Evolutionary conservation across 2,888 invertebrate genomes (phyloP).

Genomic region (Drosophila antonietae): DNA sequence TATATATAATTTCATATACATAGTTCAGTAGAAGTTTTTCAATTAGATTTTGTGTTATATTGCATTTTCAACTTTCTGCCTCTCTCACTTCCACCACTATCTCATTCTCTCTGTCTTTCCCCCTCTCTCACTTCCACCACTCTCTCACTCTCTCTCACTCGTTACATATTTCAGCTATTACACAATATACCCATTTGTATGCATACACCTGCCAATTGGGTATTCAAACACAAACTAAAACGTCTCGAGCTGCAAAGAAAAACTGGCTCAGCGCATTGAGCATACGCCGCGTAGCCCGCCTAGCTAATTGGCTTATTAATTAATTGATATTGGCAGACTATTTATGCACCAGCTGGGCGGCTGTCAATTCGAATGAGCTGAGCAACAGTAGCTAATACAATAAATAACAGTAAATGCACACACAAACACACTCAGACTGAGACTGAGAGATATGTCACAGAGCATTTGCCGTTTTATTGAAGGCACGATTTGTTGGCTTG

Average conservation of each 20-base stretch:
- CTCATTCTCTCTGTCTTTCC: neutral
- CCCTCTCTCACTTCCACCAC: too few relatives aligned
- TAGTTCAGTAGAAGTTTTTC: too few relatives aligned
- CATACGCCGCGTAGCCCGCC: constrained; percentile 58
- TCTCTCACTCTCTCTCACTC: neutral
- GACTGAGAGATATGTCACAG: constrained; percentile 12
- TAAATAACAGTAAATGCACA: constrained; percentile 38
- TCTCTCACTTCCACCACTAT: neutral
- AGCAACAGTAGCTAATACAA: constrained; percentile 24
- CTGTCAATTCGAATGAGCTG: constrained; percentile 53
- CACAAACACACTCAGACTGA: neutral
- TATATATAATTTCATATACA: too few relatives aligned
- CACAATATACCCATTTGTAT: neutral
- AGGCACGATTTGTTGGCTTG: constrained; percentile 45
- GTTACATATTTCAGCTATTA: neutral
- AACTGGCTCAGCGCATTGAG: constrained; percentile 38
- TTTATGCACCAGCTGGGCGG: constrained; percentile 35
- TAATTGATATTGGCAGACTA: constrained; percentile 61
- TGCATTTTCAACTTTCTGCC: too few relatives aligned
- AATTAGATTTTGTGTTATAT: too few relatives aligned
- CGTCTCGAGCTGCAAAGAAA: neutral
- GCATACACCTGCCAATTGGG: neutral
- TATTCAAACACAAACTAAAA: constrained; percentile 2
- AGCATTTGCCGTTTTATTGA: constrained; percentile 33
- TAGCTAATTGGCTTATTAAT: constrained; percentile 63